phyloP scores from a whole-genome alignment of 1,140 invertebrate genomes.

The Drosophila pandora region DNA sequence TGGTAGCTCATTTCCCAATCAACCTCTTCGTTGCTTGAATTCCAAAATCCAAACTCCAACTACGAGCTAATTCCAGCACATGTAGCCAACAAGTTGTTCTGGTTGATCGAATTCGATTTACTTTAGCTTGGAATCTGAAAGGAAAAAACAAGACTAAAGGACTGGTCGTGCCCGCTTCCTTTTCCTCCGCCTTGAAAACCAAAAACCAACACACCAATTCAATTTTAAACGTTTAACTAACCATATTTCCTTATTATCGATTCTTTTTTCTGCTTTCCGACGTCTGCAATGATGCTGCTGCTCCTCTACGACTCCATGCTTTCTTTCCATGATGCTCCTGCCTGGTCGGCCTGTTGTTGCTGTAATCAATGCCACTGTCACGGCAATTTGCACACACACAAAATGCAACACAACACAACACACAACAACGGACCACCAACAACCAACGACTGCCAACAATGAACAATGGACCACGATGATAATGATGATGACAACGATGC shows the following conservation, averaged over 20 bases:
- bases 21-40: too few relatives aligned
- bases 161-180: neutral
- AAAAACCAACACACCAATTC: slow-evolving; percentile 58
- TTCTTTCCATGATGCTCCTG: slow-evolving; percentile 21
- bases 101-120: slow-evolving; percentile 41
- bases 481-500: slow-evolving; percentile 41
- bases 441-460: slow-evolving; percentile 38
- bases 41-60: neutral
- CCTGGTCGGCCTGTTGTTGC: slow-evolving; percentile 31
- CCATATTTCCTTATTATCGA: slow-evolving; percentile 78
- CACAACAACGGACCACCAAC: slow-evolving; percentile 35
- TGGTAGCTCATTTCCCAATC: neutral
- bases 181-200: slow-evolving; percentile 11
- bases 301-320: slow-evolving; percentile 18
- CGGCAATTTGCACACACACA: slow-evolving; percentile 79
- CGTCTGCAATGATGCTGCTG: slow-evolving; percentile 14
- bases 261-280: slow-evolving; percentile 40
- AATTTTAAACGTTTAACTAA: slow-evolving; percentile 81
- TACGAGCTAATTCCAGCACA: slow-evolving; percentile 26
- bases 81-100: slow-evolving; percentile 31
- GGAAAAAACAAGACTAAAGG: slow-evolving; percentile 34
- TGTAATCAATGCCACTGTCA: slow-evolving; percentile 82
- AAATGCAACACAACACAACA: slow-evolving; percentile 78
- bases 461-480: slow-evolving; percentile 47
- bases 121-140: slow-evolving; percentile 6